Conservation (phyloP, 2,888 invertebrate genomes). For the Coelopa pilipes region DNA sequence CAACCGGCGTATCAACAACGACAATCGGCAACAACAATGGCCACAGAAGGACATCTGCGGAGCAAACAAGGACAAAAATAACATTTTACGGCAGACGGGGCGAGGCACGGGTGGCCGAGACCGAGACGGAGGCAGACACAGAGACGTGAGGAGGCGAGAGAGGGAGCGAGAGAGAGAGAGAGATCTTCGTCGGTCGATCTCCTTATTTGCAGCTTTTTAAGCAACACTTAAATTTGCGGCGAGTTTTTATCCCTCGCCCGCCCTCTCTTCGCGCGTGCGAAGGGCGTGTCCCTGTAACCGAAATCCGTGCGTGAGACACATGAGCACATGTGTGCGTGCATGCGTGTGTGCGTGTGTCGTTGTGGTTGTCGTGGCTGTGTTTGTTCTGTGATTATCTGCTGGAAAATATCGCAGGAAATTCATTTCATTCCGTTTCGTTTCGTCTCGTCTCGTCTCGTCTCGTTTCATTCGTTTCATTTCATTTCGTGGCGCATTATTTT, state of each 20-base stretch:
- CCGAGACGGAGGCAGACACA: not conserved
- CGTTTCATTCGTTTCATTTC: too few relatives aligned
- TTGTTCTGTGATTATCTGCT: too few relatives aligned
- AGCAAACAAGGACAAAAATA: too few relatives aligned
- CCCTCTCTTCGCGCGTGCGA: not conserved
- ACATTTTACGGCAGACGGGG: too few relatives aligned
- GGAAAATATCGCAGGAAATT: too few relatives aligned
- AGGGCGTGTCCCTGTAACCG: too few relatives aligned
- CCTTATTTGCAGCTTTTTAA: not conserved
- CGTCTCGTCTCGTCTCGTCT: too few relatives aligned
- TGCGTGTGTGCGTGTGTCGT: not conserved
- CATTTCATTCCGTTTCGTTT: too few relatives aligned
- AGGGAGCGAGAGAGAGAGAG: not conserved
- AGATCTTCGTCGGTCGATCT: not conserved
- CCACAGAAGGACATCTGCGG: too few relatives aligned
- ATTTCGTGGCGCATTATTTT: too few relatives aligned
- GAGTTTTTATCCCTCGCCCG: not conserved
- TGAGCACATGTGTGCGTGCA: not conserved
- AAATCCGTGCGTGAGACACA: not conserved
- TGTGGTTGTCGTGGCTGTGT: too few relatives aligned
- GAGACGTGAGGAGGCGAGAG: not conserved
- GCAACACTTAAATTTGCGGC: slow-evolving; percentile 2
- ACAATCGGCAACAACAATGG: too few relatives aligned
- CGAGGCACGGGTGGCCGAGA: not conserved
- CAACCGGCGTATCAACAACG: not conserved